These are phyloP conservation scores for Glossosoma conforme DNA, from an alignment of 1,140 invertebrate species.

Conservation along the genomic window DNA sequence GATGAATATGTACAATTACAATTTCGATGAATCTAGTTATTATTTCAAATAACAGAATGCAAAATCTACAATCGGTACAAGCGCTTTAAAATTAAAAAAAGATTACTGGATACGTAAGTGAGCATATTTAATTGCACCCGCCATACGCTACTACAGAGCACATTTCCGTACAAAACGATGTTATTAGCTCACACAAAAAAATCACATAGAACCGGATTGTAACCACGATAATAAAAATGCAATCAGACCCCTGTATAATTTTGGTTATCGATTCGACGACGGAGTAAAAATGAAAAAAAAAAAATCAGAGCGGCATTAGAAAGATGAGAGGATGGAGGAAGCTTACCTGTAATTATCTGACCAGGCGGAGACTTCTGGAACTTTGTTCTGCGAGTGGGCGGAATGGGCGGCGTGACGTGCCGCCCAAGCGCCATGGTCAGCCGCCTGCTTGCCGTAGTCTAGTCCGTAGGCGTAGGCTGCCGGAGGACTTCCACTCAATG, in stretches of 20 bases:
- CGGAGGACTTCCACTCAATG: conserved; percentile 35
- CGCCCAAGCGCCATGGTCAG: conserved; percentile 43
- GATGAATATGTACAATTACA: no score
- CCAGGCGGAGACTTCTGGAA: conserved; percentile 47
- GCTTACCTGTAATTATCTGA: conserved; percentile 51
- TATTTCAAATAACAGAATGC: no score
- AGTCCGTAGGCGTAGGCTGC: conserved; percentile 39
- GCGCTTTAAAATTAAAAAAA: no score
- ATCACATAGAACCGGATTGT: conserved; percentile 15
- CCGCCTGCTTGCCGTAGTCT: conserved; percentile 46
- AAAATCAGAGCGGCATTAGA: not conserved
- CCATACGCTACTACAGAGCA: no score
- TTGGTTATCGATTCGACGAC: conserved; percentile 27
- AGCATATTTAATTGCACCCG: no score
- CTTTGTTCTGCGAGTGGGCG: conserved; percentile 43
- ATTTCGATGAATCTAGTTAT: no score
- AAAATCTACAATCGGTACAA: no score
- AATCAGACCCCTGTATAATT: conserved; percentile 27
- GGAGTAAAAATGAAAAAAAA: no score
- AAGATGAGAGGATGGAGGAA: conserved; percentile 8
- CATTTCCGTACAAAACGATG: no score
- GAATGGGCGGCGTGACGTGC: conserved; percentile 39
- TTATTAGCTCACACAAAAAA: no score
- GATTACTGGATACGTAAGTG: no score
- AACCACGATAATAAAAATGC: conserved; percentile 13